A percentile compares a stretch with the other conserved stretches of the same genome.
These are phyloP conservation scores for Sparidentex hasta DNA, from an alignment of 2,797 vertebrate species.

Conservation along the genomic window DNA sequence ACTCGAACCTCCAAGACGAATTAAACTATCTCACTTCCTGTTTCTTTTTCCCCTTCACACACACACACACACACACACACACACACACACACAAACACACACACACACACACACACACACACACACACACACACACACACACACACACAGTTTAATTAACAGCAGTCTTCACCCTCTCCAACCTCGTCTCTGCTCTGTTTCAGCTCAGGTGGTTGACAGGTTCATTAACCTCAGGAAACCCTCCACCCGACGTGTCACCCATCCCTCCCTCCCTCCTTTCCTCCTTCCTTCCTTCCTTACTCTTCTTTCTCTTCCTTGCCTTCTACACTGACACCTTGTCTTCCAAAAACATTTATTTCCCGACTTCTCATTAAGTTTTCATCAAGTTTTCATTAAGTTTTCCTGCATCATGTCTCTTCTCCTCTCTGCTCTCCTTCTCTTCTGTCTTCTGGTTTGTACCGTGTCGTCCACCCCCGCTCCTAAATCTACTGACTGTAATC, in stretches of 20 bases:
- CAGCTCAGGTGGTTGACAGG: slow-evolving; percentile 68
- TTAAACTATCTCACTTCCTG: not conserved
- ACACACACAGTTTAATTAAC: slow-evolving; percentile 26
- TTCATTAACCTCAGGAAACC: slow-evolving; percentile 67
- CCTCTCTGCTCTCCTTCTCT: not conserved
- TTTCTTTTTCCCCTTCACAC: not conserved
- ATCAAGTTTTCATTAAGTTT: not conserved
- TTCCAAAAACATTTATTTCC: not conserved
- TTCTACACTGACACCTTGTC: not conserved
- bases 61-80: slow-evolving; percentile 14
- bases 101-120: slow-evolving; percentile 21
- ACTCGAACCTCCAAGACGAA: too few species aligned
- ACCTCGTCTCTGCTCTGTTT: slow-evolving; percentile 62
- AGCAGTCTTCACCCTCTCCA: slow-evolving; percentile 17
- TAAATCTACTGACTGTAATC: slow-evolving; percentile 24
- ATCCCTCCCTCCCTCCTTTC: not conserved
- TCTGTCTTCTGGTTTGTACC: not conserved
- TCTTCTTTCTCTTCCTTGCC: not conserved
- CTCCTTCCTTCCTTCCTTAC: not conserved
- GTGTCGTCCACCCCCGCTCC: not conserved
- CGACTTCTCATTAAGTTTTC: not conserved
- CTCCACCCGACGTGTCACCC: slow-evolving; percentile 16
- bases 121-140: slow-evolving; percentile 7
- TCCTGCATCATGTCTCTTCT: not conserved
- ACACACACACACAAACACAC: not conserved